These are phyloP conservation scores for Onychomys leucogaster DNA, from an alignment of 2,797 vertebrate genomes.

Conservation along the genomic window DNA sequence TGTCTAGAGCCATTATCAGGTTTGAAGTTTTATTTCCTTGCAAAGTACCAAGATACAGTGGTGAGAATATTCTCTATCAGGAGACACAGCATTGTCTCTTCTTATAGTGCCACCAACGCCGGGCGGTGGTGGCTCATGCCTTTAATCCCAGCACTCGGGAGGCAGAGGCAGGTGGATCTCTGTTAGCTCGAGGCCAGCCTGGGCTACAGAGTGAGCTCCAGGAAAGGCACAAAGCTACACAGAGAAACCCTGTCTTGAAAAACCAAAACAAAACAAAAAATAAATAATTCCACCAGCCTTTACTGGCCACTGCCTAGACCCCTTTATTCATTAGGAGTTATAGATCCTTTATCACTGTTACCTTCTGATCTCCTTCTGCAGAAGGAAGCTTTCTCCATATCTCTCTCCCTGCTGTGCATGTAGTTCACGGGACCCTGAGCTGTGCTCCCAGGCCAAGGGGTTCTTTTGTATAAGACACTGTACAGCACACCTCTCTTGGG, in stretches of 20 bases:
- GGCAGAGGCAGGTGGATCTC: too few species aligned
- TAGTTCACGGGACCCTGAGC: background rate
- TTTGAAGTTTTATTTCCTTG: background rate
- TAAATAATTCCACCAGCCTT: background rate
- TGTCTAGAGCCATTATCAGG: background rate
- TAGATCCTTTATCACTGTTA: background rate
- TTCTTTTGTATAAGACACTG: background rate
- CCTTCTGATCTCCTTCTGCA: background rate
- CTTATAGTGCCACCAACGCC: background rate
- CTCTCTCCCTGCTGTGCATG: background rate
- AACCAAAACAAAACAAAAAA: too few species aligned
- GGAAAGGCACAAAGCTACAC: too few species aligned
- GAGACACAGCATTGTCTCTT: background rate
- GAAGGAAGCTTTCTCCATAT: background rate
- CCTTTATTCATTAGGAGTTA: background rate
- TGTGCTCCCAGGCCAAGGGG: background rate
- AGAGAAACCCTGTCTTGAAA: too few species aligned
- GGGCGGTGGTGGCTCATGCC: too few species aligned
- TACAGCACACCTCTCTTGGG: fast-evolving
- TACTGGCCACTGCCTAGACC: background rate
- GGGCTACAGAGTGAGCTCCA: too few species aligned
- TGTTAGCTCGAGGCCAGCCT: too few species aligned
- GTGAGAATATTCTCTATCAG: background rate
- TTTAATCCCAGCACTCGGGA: too few species aligned
- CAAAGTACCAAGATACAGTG: background rate